Base-by-base conservation (phyloP, 2,797 vertebrate species). In the Phoeniculus purpureus region DNA sequence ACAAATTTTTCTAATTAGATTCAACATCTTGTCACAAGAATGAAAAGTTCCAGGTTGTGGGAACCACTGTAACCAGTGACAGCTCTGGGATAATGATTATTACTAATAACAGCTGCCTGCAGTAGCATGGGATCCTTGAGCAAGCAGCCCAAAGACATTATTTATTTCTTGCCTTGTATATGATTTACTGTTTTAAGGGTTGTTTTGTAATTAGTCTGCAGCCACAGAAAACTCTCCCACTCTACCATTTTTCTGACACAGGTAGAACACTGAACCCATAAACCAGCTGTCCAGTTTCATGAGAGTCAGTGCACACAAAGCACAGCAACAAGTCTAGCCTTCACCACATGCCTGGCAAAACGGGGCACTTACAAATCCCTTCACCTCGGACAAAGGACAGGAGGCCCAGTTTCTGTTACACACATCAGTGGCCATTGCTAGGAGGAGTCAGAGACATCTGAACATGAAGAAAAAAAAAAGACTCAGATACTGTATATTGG, bases 31-130 rank as follows among this genome's bases (percentile, higher is more conserved):
- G 47, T 77, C 72, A 65, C 47, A 74, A 51, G 58, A 37, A 65
- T 68, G 48, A 82, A n/a, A 51, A 72, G 58, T 72, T 87, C 54
- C 59, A 68, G 15, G 61, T 12, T 79, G 61, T 37, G 43, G 77
- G 21, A 60, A 54, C 43, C 50, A 29, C 52, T 75, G 27, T 14
- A 51, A 56, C 29, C 67, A 52, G 68, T 79, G 84, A 80, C 70
- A 83, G 68, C 45, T 73, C 76, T 70, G 62, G 21, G 60, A 19
- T 17, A 31, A 61, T 8, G 27, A 71, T 88, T 71, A 61, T 81
- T 87, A 85, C 55, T 93, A 87, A 54, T 54, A 87, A 72, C 51
- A 87, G 59, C 25, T 86, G 52, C 80, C 75, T 76, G 80, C 85
- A 93, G n/a, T 37, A 71, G 64, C 67, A 76, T n/a, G 67, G 0